Evolutionary conservation across 2,797 vertebrate genomes (phyloP), one percentile per base, ranked within the genome.

Genomic region (Pempheris klunzingeri): DNA sequence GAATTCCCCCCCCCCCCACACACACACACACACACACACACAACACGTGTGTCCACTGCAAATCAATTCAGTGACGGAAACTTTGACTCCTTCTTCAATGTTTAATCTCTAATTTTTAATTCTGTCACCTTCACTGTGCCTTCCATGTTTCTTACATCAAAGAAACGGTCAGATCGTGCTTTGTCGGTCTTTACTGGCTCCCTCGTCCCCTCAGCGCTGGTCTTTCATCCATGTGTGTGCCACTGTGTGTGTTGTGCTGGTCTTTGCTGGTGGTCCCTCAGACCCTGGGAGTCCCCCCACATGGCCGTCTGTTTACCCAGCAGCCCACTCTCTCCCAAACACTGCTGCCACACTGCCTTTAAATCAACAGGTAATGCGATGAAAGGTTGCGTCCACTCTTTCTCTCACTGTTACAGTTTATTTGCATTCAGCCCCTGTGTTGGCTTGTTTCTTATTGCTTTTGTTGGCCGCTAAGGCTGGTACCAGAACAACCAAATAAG

Each of bases 201-300:
- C 22, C 3, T 39, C 34, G 32, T n/a, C 50, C 32, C 5, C 26
- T 72, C 26, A 20, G 39, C 8, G 2, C 47, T 34, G 0, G 13
- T 26, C 66, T 75, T 9, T 63, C 26, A 38, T 75, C 34, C 55
- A 47, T 72, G 58, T 71, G 24, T 71, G 46, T 46, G 63, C 13
- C 2, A 12, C 26, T 78, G 49, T 41, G 15, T 59, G 39, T 72
- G 55, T 43, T 55, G 38, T 65, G 32, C 46, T 49, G 20, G 36
- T 65, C 76, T 76, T 74, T 88, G 77, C 81, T 81, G 87, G 88
- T 90, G 90, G 87, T 89, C 83, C 57, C 39, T 54, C 30, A 24
- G 52, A 47, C 59, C 47, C 68, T 24, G 53, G 77, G 74, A 77
- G 64, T 75, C 70, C 74, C 30, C 80, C 71, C 75, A 34, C 69